phyloP scores from a whole-genome alignment of 2,797 vertebrate species.

The Pipistrellus pygmaeus region DNA sequence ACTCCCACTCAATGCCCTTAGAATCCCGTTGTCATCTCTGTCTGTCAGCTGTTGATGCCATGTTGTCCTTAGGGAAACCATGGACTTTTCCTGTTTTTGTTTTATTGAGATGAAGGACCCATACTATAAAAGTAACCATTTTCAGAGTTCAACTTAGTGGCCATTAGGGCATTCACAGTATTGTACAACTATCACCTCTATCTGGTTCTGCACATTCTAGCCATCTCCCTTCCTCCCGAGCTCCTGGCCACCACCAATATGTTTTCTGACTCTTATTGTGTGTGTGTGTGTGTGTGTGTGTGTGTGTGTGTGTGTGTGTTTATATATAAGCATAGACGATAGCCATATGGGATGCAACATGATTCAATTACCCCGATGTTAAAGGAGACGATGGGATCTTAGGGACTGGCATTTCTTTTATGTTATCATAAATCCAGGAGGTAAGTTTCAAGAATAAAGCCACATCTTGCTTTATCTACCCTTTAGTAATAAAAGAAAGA shows the following conservation, averaged over 20 bases:
- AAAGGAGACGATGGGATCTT: neutral
- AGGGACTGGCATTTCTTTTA: neutral
- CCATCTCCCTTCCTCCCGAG: neutral
- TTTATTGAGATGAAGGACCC: neutral
- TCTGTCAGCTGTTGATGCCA: neutral
- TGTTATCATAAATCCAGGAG: neutral
- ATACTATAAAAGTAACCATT: neutral
- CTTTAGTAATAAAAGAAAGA: slow-evolving; percentile 34
- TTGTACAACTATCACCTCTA: neutral
- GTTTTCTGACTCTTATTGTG: neutral
- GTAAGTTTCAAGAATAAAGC: slow-evolving; percentile 22
- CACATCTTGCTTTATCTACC: slow-evolving; percentile 3
- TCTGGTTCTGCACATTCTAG: neutral
- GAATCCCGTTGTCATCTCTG: neutral
- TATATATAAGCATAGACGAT: neutral
- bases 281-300: neutral
- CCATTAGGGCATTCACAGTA: neutral
- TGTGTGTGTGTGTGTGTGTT: neutral
- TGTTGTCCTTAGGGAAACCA: neutral
- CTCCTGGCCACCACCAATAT: neutral
- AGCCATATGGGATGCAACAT: neutral
- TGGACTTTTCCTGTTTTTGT: neutral
- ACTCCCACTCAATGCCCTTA: neutral
- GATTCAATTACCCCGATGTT: neutral
- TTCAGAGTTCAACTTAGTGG: neutral